Evolutionary conservation across 1,140 invertebrate species (phyloP), one percentile per base, ranked within the genome.

Genomic region (Mylabris phalerata): DNA sequence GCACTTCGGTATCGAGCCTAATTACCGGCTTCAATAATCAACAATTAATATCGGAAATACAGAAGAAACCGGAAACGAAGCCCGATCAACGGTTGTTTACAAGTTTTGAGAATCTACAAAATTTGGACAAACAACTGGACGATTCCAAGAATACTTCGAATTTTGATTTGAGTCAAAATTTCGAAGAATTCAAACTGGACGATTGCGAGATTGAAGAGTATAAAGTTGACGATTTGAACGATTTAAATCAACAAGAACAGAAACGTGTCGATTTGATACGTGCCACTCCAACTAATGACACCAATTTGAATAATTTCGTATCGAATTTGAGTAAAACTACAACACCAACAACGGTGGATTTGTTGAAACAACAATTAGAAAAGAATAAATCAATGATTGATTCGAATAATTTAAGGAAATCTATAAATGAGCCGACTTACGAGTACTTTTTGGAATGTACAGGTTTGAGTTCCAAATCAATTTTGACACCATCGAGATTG

Each of bases 391-490:
- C 9, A 58, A 59, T 26, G 43, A 57, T 19, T 1, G 52, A 57
- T 42, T 10, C 39, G 7, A 55, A 32, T 32, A 7, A 7, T 32
- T 41, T 11, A 51, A 49, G 19, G 27, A 40, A 39, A 42, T 32
- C 27, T 24, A 13, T 13, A 7, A 67, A 63, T 48, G 61, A 66
- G 63, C 69, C 65, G 48, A 78, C 82, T 27, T 86, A 85, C 59
- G 87, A 89, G 71, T 83, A 85, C 67, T 90, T 90, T 65, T 73
- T 90, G 13, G 88, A 90, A 69, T 84, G 84, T 24, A 89, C 87
- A 55, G 88, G 88, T 48, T 79, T 90, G 42, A 89, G 87, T 75
- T 87, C 86, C 59, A 90, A 90, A 72, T 88, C 86, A 4, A 87
- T 90, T 62, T 78, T 89, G 58, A 87, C 85, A 3, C 86, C 87